Evolutionary conservation across 2,113 vertebrate genomes (phyloP).

Genomic region (Cyphomyrus plagiostoma): DNA sequence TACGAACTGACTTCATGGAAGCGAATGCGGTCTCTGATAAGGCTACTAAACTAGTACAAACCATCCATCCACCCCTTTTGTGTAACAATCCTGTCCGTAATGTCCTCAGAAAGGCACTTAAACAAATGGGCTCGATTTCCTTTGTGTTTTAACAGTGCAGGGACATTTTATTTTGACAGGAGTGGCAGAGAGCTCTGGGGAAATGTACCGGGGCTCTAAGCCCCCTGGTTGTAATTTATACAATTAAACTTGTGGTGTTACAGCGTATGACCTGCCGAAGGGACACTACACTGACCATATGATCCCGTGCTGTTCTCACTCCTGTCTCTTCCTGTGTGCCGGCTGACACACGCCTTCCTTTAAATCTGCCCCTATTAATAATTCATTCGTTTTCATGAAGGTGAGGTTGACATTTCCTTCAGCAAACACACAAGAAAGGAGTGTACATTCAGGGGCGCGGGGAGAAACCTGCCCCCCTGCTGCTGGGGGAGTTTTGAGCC

Average conservation of each 20-base stretch:
- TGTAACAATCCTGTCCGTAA: too few relatives aligned
- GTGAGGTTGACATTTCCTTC: constrained; percentile 23
- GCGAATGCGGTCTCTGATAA: neutral
- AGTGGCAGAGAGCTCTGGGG: neutral
- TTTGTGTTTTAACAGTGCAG: neutral
- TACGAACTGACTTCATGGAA: neutral
- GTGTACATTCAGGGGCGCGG: constrained; percentile 18
- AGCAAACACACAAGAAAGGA: constrained; percentile 24
- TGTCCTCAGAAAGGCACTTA: neutral
- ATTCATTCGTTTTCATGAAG: constrained; percentile 21
- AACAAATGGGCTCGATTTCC: neutral
- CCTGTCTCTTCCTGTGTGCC: neutral
- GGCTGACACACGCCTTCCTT: neutral
- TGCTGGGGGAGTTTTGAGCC: neutral
- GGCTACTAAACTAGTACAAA: too few relatives aligned
- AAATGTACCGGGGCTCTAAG: neutral
- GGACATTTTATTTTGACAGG: neutral
- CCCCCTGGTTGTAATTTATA: neutral
- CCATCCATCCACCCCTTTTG: too few relatives aligned
- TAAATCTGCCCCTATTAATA: constrained; percentile 22
- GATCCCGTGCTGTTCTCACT: neutral
- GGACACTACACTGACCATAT: neutral
- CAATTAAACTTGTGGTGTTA: constrained; percentile 2
- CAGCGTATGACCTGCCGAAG: neutral
- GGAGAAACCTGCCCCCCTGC: neutral